phyloP scores from a whole-genome alignment of 2,797 vertebrate species.

The Knipowitschia caucasica region DNA sequence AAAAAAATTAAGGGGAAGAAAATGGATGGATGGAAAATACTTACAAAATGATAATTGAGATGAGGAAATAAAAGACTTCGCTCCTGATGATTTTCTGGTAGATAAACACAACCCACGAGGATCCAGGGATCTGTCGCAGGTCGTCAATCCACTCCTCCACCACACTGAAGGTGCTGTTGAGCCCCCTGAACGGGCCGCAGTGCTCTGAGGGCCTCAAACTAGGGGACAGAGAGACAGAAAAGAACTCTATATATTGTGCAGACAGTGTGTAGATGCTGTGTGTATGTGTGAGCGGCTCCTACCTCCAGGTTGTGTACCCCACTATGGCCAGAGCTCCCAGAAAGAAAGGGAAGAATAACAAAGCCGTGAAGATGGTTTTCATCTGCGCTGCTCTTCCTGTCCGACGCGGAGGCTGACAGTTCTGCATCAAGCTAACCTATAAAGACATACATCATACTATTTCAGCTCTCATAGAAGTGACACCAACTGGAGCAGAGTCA shows the following conservation, averaged over 20 bases:
- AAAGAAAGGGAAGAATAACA: constrained; percentile 92
- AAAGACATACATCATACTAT: constrained; percentile 1
- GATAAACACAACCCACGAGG: constrained; percentile 84
- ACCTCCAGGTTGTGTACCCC: constrained; percentile 90
- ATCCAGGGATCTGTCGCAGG: constrained; percentile 45
- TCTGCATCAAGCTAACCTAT: constrained; percentile 88
- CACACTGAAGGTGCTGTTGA: constrained; percentile 76
- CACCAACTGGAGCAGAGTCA: no score
- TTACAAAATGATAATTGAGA: constrained; percentile 83
- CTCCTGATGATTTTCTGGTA: constrained; percentile 84
- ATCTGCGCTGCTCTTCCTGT: constrained; percentile 91
- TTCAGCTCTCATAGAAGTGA: no score
- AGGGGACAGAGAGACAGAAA: neutral
- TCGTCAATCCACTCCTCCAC: constrained; percentile 77
- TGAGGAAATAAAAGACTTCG: constrained; percentile 88
- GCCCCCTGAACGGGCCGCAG: constrained; percentile 88
- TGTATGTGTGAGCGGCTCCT: constrained; percentile 11
- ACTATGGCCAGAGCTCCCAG: constrained; percentile 81
- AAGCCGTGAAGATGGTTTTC: constrained; percentile 86
- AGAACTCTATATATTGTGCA: neutral
- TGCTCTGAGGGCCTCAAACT: constrained; percentile 82
- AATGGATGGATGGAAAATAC: constrained; percentile 49
- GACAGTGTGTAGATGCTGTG: neutral
- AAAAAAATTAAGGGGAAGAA: no score
- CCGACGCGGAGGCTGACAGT: constrained; percentile 87